These are phyloP conservation scores for Bombyx mandarina DNA, from an alignment of 1,140 invertebrate genomes.

Conservation along the genomic window DNA sequence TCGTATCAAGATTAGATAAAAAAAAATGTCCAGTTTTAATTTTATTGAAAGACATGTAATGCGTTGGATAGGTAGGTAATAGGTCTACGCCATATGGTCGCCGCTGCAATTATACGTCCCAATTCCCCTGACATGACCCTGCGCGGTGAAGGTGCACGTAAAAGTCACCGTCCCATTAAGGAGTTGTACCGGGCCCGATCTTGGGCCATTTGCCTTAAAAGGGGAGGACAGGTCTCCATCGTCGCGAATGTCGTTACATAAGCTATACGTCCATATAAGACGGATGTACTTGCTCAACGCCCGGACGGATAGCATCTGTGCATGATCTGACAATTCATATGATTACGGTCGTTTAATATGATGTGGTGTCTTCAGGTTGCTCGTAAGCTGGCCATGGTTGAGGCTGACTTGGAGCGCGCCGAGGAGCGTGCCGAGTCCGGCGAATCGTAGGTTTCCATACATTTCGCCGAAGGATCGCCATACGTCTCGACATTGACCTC, in stretches of 20 bases:
- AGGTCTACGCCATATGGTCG: conserved; percentile 16
- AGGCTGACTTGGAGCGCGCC: conserved; percentile 99
- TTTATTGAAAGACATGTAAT: too few species aligned
- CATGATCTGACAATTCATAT: conserved; percentile 18
- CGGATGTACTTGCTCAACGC: conserved; percentile 37
- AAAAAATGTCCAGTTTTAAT: conserved; percentile 1
- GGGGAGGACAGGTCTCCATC: conserved; percentile 43
- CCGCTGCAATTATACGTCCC: conserved; percentile 37
- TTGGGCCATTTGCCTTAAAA: conserved; percentile 52
- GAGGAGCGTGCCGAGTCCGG: conserved; percentile 99
- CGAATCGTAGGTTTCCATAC: conserved; percentile 93
- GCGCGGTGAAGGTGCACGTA: conserved; percentile 49
- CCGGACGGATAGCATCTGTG: conserved; percentile 12
- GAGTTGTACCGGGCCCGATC: conserved; percentile 46
- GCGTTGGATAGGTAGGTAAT: too few species aligned
- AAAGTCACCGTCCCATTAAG: conserved; percentile 55
- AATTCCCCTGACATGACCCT: conserved; percentile 64
- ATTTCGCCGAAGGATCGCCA: conserved; percentile 20
- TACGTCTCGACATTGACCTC: conserved; percentile 15
- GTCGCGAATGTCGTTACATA: conserved; percentile 59
- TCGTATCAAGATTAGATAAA: conserved; percentile 17
- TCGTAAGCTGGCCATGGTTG: conserved; percentile 99
- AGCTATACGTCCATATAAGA: conserved; percentile 54
- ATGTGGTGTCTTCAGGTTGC: conserved; percentile 87
- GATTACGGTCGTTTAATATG: conserved; percentile 24